phyloP scores from a whole-genome alignment of 2,888 invertebrate species.

The Drepana falcataria region DNA sequence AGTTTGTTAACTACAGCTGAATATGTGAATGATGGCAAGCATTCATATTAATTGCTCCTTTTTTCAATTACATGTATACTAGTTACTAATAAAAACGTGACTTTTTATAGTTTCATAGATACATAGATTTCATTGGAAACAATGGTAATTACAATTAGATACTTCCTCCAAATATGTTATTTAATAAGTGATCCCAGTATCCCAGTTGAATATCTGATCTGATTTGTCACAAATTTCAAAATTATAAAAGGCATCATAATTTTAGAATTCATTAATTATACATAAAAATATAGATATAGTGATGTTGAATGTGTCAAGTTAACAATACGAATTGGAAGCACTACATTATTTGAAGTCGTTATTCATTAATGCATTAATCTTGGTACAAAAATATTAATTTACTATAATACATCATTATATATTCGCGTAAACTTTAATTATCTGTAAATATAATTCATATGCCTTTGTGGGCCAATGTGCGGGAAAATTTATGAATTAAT shows the following conservation, averaged over 20 bases:
- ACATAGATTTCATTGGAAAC: no score
- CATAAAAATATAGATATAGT: conserved; percentile 25
- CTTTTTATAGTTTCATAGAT: no score
- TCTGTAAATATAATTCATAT: neutral
- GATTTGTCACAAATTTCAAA: neutral
- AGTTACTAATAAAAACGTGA: no score
- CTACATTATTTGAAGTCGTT: conserved; percentile 27
- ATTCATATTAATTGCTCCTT: no score
- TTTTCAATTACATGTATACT: no score
- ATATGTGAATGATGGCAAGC: no score
- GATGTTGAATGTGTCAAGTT: conserved; percentile 31
- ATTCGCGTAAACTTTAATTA: neutral
- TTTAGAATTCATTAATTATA: conserved; percentile 23
- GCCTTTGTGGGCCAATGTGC: neutral
- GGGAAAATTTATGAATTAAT: neutral
- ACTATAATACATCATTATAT: conserved; percentile 9
- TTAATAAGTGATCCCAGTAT: no score
- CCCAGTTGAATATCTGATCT: no score
- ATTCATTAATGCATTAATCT: conserved; percentile 21
- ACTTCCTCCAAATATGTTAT: no score
- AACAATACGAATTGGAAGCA: conserved; percentile 52
- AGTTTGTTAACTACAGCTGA: neutral
- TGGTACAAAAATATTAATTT: conserved; percentile 33
- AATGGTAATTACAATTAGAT: no score
- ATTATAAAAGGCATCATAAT: conserved; percentile 24